Conservation (phyloP, 2,888 invertebrate genomes). For the Melangyna quadrimaculata region DNA sequence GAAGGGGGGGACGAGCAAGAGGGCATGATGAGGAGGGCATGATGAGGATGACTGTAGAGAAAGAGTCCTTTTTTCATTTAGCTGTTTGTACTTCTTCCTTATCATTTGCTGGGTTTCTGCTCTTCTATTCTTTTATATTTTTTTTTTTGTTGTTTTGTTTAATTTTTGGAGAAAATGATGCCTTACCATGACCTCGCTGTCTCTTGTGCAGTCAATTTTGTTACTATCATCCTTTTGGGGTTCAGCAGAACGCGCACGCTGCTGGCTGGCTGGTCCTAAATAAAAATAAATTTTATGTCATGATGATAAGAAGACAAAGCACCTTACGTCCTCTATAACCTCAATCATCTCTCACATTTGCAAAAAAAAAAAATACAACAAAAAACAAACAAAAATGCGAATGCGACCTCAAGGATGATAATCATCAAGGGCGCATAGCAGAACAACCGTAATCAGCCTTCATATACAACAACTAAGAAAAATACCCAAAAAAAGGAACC, state of each 20-base stretch:
- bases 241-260: not conserved
- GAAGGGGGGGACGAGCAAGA: no score
- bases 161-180: constrained; percentile 42
- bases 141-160: not conserved
- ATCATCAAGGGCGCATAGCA: constrained; percentile 48
- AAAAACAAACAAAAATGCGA: constrained; percentile 46
- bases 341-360: constrained; percentile 51
- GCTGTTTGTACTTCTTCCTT: not conserved
- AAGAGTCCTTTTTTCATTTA: constrained; percentile 11
- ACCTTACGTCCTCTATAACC: constrained; percentile 49
- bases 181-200: constrained; percentile 53
- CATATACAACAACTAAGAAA: not conserved
- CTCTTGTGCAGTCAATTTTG: constrained; percentile 45
- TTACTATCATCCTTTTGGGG: constrained; percentile 46
- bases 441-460: not conserved
- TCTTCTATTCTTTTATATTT: not conserved
- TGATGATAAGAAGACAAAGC: constrained; percentile 58
- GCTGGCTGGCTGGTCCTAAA: not conserved
- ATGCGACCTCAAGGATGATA: constrained; percentile 60
- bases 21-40: constrained; percentile 19
- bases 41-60: constrained; percentile 7
- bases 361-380: constrained; percentile 19
- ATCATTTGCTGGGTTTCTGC: constrained; percentile 15
- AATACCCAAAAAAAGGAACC: not conserved
- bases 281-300: constrained; percentile 59